Evolutionary conservation across 2,797 vertebrate genomes (phyloP).

Genomic region (Vespertilio murinus): DNA sequence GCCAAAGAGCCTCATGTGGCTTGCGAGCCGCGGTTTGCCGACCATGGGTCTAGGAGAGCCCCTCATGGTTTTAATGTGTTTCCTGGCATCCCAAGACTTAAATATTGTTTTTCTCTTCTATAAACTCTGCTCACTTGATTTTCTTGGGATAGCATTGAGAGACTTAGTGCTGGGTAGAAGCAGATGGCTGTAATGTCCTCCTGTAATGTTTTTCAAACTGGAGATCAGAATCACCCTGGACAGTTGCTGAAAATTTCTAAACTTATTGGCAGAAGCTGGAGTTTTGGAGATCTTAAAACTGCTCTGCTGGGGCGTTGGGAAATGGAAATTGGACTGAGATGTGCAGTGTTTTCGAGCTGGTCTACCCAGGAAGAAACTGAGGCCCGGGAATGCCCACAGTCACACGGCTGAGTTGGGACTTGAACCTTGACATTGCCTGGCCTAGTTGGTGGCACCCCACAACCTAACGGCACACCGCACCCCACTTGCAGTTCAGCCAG

Average conservation of each 20-base stretch:
- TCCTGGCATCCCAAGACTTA: conserved; percentile 20
- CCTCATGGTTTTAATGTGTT: not conserved
- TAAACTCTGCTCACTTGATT: not conserved
- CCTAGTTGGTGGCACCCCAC: not conserved
- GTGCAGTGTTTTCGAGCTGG: not conserved
- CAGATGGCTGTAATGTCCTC: not conserved
- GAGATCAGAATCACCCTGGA: not conserved
- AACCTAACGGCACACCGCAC: not conserved
- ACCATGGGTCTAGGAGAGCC: not conserved
- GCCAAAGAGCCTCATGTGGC: too few relatives aligned
- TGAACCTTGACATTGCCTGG: not conserved
- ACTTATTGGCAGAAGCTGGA: not conserved
- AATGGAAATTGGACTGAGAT: not conserved
- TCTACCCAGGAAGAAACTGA: not conserved
- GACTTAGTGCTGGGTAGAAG: not conserved
- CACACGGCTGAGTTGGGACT: not conserved
- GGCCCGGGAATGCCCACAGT: not conserved
- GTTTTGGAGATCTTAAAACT: not conserved
- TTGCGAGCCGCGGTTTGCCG: too few relatives aligned
- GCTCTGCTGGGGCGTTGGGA: not conserved
- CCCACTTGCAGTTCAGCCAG: not conserved
- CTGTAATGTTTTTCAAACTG: not conserved
- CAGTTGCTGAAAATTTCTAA: conserved; percentile 10
- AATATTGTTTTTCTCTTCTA: not conserved
- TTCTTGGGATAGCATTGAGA: not conserved